These are phyloP conservation scores for Rhabdomys dilectus DNA, from an alignment of 2,113 vertebrate species.

Conservation along the genomic window DNA sequence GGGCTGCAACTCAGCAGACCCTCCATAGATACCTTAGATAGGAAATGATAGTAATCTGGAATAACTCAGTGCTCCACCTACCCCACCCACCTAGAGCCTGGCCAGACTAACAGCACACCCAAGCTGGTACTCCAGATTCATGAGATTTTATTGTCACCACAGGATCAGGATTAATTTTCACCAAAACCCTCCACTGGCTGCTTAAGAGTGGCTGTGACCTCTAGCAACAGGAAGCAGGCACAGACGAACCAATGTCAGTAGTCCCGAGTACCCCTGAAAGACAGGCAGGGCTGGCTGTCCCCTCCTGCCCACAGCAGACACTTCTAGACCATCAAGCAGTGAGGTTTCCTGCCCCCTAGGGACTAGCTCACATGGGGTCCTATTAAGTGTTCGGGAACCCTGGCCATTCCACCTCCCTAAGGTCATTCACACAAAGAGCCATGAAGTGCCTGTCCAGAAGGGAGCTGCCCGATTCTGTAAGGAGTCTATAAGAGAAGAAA, in stretches of 20 bases:
- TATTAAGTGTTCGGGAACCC: neutral
- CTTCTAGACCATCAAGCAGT: rapidly evolving
- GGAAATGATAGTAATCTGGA: neutral
- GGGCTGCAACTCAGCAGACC: neutral
- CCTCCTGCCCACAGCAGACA: neutral
- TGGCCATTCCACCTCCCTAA: neutral
- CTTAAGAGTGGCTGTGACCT: neutral
- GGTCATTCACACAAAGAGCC: neutral
- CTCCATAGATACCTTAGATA: neutral
- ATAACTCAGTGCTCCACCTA: neutral
- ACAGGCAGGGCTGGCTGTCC: neutral
- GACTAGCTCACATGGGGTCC: neutral
- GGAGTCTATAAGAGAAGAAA: neutral
- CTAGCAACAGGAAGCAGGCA: neutral
- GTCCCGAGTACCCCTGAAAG: neutral
- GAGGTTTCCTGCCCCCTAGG: neutral
- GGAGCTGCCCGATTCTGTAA: neutral
- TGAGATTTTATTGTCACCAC: constrained; percentile 70
- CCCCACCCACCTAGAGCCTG: neutral
- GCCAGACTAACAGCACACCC: neutral
- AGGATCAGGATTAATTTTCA: neutral
- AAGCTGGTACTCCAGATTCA: neutral
- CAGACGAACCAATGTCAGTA: neutral
- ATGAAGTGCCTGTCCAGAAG: neutral
- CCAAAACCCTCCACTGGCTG: neutral